Evolutionary conservation across 2,797 vertebrate species (phyloP).

Genomic region (Gadopsis marmoratus): DNA sequence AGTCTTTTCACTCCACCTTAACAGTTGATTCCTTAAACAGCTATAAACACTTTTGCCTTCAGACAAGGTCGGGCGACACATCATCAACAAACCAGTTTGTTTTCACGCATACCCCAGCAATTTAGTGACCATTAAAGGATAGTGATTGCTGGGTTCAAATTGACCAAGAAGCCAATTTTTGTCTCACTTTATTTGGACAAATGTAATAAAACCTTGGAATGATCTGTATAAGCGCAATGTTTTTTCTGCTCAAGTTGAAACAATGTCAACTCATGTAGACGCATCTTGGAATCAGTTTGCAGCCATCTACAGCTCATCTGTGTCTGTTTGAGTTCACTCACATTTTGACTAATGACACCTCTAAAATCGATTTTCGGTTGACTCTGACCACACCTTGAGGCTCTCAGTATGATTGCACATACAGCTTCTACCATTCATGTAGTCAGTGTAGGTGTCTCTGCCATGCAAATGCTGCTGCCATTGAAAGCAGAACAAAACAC

Average conservation of each 20-base stretch:
- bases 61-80: background rate
- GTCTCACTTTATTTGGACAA: background rate
- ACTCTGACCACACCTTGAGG: conserved; percentile 6
- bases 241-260: background rate
- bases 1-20: background rate
- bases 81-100: background rate
- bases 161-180: background rate
- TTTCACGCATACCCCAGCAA: background rate
- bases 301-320: background rate
- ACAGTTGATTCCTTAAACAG: background rate
- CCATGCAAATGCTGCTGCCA: conserved; percentile 36
- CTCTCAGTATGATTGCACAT: conserved; percentile 11
- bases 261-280: background rate
- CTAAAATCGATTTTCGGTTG: background rate
- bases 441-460: conserved; percentile 24
- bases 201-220: background rate
- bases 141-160: background rate
- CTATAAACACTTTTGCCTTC: background rate
- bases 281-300: background rate
- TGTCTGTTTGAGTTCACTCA: background rate
- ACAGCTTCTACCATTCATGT: conserved; percentile 25
- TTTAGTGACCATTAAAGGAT: background rate
- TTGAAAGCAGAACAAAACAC: conserved; percentile 51
- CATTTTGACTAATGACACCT: background rate
- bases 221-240: rapidly evolving